Base-by-base conservation (phyloP, 2,113 vertebrate species). In the Barbus barbus region DNA sequence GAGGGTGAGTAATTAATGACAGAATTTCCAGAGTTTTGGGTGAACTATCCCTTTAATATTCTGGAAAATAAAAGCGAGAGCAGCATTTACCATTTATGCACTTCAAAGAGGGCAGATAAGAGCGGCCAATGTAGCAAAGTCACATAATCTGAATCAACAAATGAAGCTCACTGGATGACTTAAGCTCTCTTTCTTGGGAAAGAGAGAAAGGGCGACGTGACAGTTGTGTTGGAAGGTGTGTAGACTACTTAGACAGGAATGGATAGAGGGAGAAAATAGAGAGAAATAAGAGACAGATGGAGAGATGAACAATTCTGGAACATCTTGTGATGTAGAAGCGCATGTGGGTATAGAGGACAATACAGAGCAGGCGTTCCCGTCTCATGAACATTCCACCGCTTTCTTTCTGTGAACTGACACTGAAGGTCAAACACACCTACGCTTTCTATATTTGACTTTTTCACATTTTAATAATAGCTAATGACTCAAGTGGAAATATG, bases 221-320 rank as follows among this genome's bases (percentile, higher is more conserved):
- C 18, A 36, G 41, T 28, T 73, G 28, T 22, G 4, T 38, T 31
- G 44, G 60, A 51, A 65, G 61, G 44, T 36, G 48, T 28, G 48
- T 22, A 76, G 16, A 44, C 78, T 14, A 71, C 33, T 33, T 38
- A 79, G 58, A 72, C 24, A 76, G 16, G 16, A 65, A 41, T 63
- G 53, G 38, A 67, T 72, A 77, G 33, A 33, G 74, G 18, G 41
- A 26, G 41, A 53, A 44, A 46, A 61, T 65, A 26, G 13, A 38
- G 65, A 69, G 60, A 78, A 75, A 76, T 60, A 44, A 71, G 61
- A 60, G 51, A 48, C 26, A 81, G 38, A 60, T 36, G 24, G 63
- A 48, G 71, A 31, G 36, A 88, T 78, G 83, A 65, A 65, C 67
- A 79, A 83, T 56, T 81, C 76, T 85, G 81, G 83, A 85, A 85